These are phyloP conservation scores for Takifugu flavidus DNA, from an alignment of 2,113 vertebrate species.

Conservation along the genomic window DNA sequence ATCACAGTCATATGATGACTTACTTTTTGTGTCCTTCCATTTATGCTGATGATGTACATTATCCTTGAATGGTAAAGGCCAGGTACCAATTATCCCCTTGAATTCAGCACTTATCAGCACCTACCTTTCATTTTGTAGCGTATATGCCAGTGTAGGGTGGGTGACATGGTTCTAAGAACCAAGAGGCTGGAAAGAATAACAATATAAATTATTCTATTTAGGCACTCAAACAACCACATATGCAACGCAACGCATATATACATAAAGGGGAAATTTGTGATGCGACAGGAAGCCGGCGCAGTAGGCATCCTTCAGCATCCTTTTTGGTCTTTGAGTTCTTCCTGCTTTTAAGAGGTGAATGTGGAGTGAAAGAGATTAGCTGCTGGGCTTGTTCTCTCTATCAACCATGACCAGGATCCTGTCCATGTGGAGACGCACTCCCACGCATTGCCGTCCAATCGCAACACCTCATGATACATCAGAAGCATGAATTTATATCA, in stretches of 20 bases:
- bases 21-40: no score
- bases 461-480: conserved; percentile 32
- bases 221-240: no score
- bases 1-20: no score
- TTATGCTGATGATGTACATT: no score
- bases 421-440: conserved; percentile 42
- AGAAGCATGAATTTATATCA: conserved; percentile 44
- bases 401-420: conserved; percentile 44
- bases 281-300: conserved; percentile 17
- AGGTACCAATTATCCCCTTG: no score
- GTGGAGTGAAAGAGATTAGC: conserved; percentile 31
- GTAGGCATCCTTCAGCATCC: conserved; percentile 23
- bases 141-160: no score
- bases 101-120: no score
- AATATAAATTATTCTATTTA: no score
- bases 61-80: no score
- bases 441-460: conserved; percentile 41
- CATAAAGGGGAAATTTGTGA: not conserved
- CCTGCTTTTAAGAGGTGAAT: conserved; percentile 28
- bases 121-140: no score
- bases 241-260: not conserved
- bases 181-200: no score
- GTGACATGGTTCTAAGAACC: no score
- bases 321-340: conserved; percentile 24
- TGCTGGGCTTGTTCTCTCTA: conserved; percentile 44